These are phyloP conservation scores for Rotaria macrura DNA, from an alignment of 2,888 invertebrate species.

Conservation along the genomic window DNA sequence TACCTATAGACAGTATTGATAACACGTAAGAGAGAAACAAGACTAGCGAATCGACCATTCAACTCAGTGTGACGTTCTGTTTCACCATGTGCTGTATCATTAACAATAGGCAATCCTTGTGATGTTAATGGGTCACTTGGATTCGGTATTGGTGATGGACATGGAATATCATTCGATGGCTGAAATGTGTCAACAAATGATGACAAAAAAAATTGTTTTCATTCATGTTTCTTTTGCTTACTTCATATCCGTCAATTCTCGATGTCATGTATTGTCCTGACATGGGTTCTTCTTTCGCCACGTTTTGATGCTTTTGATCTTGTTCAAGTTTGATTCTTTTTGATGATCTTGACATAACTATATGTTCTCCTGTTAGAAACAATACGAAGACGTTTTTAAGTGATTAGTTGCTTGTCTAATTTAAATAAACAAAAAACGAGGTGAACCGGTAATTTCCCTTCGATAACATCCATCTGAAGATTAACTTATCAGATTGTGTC, in stretches of 20 bases:
- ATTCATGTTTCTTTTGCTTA: not conserved
- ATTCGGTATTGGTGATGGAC: not conserved
- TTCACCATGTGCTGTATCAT: slow-evolving; percentile 10
- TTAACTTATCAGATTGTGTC: not conserved
- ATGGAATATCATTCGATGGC: not conserved
- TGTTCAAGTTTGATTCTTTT: not conserved
- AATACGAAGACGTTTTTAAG: too few relatives aligned
- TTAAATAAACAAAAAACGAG: too few relatives aligned
- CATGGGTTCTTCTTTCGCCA: not conserved
- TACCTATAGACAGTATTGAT: not conserved
- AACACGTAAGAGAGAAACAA: not conserved
- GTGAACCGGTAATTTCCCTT: not conserved
- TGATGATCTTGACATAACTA: not conserved
- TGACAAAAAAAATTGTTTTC: not conserved
- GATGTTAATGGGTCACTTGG: not conserved
- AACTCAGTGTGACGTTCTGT: not conserved
- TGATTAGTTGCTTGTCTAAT: too few relatives aligned
- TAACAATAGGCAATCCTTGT: not conserved
- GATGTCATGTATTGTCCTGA: slow-evolving; percentile 10
- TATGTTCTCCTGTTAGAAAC: too few relatives aligned
- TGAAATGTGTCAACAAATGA: not conserved
- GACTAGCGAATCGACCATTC: not conserved
- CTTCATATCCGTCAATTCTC: not conserved
- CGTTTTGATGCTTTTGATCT: too few relatives aligned
- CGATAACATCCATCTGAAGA: not conserved